Evolutionary conservation across 1,140 invertebrate species (phyloP), one percentile per base, ranked within the genome.

Genomic region (Atta colombica): DNA sequence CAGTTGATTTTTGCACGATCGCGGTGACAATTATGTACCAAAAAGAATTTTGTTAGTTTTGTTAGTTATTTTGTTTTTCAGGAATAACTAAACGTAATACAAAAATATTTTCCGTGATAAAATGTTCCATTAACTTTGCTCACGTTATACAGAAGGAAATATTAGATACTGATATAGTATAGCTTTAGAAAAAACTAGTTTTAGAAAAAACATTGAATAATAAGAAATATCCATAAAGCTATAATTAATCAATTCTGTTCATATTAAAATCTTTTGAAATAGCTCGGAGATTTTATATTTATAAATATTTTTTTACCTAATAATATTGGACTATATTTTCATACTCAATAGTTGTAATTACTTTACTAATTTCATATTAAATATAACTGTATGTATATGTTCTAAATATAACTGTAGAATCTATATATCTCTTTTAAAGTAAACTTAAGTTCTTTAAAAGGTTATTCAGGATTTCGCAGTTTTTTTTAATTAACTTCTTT

Each of bases 401-500:
- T 45, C 39, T 45, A 45, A 45, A 58, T 25, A 14, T 8, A 8
- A 45, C 8, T 60, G 18, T 21, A 18, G 39, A 45, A 45, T 45
- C 1, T 74, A 35, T 16, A 35, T 7, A 4, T 60, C 5, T 25
- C 7, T 25, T 75, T 25, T 10, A 25, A n/a, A 75, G 55, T 39
- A 60, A 58, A 74, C 14, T 45, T 25, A 21, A 25, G 12, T 28
- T 21, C 3, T 39, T 39, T 39, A 60, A 51, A 39, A 2, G 16
- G 10, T 45, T 61, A 45, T 61, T 61, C n/a, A 77, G 21, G 21
- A 28, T 61, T 60, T 77, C n/a, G 31, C n/a, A 58, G 12, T 21
- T 60, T 51, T 45, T 60, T 14, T n/a, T 25, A 39, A 77, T 77
- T 77, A 65, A 49, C 60, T 65, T 77, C 10, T 65, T 28, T 77